phyloP scores from a whole-genome alignment of 64 coral and sea anemone genomes.

The Orbicella faveolata region DNA sequence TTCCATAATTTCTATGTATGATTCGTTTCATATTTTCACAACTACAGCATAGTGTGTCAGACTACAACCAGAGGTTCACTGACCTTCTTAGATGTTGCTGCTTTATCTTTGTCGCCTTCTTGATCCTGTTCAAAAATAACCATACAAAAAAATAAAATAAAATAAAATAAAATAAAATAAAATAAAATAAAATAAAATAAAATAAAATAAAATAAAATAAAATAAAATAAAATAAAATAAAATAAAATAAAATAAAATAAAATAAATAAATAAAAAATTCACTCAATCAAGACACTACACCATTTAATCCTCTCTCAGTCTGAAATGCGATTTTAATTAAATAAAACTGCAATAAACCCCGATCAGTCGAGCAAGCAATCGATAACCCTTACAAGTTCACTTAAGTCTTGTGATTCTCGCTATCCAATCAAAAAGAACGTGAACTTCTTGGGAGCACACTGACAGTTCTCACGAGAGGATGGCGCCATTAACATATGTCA shows the following conservation, averaged over 20 bases:
- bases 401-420: no score
- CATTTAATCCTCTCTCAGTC: neutral
- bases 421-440: no score
- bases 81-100: slow-evolving; percentile 18
- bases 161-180: neutral
- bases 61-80: neutral
- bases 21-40: no score
- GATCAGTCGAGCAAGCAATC: no score
- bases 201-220: neutral
- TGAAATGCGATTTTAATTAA: no score
- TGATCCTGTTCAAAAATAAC: slow-evolving; percentile 23
- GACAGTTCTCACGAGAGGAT: no score
- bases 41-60: no score
- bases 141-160: neutral
- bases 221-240: neutral
- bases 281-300: neutral
- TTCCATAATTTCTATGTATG: neutral
- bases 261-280: neutral
- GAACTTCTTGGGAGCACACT: no score
- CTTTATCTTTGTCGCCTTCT: slow-evolving; percentile 37
- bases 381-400: no score
- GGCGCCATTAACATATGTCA: no score
- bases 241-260: neutral
- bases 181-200: neutral
- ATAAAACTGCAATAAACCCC: no score